Evolutionary conservation across 2,888 invertebrate species (phyloP), one percentile per base, ranked within the genome.

Genomic region (Dastarcus helophoroides): DNA sequence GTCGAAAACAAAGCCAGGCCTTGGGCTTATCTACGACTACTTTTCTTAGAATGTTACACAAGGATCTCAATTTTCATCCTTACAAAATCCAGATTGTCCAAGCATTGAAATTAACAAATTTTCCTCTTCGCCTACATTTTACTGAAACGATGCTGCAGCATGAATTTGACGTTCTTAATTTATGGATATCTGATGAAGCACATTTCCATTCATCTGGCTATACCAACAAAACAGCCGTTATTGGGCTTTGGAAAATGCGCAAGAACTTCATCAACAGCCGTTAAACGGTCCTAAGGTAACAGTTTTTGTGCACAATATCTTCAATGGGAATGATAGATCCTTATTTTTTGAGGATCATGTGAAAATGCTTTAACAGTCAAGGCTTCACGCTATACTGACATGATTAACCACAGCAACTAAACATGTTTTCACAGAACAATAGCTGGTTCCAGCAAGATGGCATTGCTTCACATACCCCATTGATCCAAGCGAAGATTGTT

Each of bases 61-160:
- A 17, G 6, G 19, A 17, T 17, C n/a, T 17, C 6, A 7, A 6
- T 6, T 17, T 17, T 17, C 19, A 17, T n/a, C 6, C 6, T n/a
- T 17, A 17, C 19, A 17, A 17, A 17, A 17, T 17, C 19, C 19
- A 17, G 19, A n/a, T 17, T 17, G 6, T 6, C 19, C 19, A 17
- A 17, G 19, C 6, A n/a, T 17, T 17, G 6, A 7, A 7, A 17
- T n/a, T n/a, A 17, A n/a, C 19, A n/a, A n/a, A 17, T 17, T 17
- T 7, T n/a, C 19, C 6, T 7, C 19, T 7, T 7, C 19, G 19
- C 6, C 6, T 17, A n/a, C 6, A 17, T 17, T 7, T 17, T 17
- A 7, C 19, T 17, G 6, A 17, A n/a, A 6, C n/a, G n/a, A 17
- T 17, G 19, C 6, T 17, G 6, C 6, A 17, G 19, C 19, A 17